phyloP scores from a whole-genome alignment of 2,797 vertebrate genomes.

The Microctenopoma steveboyesi region DNA sequence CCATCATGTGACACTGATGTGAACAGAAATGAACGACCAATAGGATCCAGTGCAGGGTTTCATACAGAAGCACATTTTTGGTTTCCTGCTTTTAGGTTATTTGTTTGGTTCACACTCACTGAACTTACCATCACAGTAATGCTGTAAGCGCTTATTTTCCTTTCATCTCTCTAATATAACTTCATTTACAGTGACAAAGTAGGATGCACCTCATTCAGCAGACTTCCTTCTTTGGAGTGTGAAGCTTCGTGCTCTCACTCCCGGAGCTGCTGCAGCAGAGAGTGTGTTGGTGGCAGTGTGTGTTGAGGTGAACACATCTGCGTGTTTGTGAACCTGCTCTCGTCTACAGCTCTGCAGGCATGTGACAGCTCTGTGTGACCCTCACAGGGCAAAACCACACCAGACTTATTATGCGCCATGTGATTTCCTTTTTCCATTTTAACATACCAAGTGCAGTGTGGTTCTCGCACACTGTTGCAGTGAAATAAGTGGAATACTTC shows the following conservation, averaged over 20 bases:
- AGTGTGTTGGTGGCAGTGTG: too few relatives aligned
- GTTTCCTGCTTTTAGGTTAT: too few relatives aligned
- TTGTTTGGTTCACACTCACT: too few relatives aligned
- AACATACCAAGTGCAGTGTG: neutral
- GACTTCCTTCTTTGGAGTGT: neutral
- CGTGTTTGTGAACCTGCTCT: conserved; percentile 3
- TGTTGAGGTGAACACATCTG: neutral
- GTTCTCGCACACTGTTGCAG: neutral
- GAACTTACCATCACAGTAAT: too few relatives aligned
- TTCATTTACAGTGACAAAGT: neutral
- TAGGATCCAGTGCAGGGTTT: neutral
- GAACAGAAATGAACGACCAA: conserved; percentile 2
- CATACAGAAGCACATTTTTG: too few relatives aligned
- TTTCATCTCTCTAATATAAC: too few relatives aligned
- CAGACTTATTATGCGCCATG: neutral
- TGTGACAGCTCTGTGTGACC: conserved; percentile 20
- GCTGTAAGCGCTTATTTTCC: too few relatives aligned
- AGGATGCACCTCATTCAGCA: neutral
- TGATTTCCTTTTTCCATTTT: neutral
- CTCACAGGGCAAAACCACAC: conserved; percentile 6
- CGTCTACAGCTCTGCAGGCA: conserved; percentile 12
- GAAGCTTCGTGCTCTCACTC: too few relatives aligned
- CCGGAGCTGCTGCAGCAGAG: too few relatives aligned
- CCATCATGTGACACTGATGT: conserved; percentile 19
- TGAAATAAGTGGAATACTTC: neutral